Conservation (phyloP, 2,888 invertebrate species). For the Leucozona laternaria region DNA sequence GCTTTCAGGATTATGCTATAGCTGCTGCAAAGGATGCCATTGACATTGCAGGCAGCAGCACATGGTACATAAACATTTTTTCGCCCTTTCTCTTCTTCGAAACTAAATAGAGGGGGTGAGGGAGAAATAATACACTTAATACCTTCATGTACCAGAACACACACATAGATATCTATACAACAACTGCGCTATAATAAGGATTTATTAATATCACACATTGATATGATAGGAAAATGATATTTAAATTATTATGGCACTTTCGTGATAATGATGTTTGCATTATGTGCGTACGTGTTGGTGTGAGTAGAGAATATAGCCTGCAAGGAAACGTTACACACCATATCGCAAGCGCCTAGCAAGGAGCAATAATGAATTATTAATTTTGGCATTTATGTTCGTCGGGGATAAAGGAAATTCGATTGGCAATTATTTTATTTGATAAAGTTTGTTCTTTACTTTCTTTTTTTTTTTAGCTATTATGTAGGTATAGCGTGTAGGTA, state of each 20-base stretch:
- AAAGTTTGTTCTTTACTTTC: slow-evolving; percentile 31
- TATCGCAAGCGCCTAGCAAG: neutral
- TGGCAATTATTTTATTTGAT: slow-evolving; percentile 68
- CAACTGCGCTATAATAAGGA: slow-evolving; percentile 22
- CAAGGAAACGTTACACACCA: neutral
- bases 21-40: slow-evolving; percentile 51
- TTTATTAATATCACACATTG: slow-evolving; percentile 68
- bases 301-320: neutral
- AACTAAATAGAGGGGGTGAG: neutral
- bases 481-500: too few relatives aligned
- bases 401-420: slow-evolving; percentile 66
- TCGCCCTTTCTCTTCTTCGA: neutral
- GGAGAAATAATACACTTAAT: neutral
- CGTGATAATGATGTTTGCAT: slow-evolving; percentile 62
- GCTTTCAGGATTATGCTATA: neutral
- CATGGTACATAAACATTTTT: slow-evolving; percentile 22
- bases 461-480: neutral
- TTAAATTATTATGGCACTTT: slow-evolving; percentile 73
- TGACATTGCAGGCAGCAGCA: slow-evolving; percentile 56
- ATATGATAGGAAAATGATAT: slow-evolving; percentile 66
- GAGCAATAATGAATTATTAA: slow-evolving; percentile 64
- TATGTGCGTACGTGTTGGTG: slow-evolving; percentile 27
- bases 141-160: neutral
- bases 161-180: neutral
- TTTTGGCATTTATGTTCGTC: slow-evolving; percentile 57